A percentile compares a stretch with the other conserved stretches of the same genome.
Evolutionary conservation across 1,140 invertebrate genomes (phyloP).

Genomic region (Calephelis virginiensis): DNA sequence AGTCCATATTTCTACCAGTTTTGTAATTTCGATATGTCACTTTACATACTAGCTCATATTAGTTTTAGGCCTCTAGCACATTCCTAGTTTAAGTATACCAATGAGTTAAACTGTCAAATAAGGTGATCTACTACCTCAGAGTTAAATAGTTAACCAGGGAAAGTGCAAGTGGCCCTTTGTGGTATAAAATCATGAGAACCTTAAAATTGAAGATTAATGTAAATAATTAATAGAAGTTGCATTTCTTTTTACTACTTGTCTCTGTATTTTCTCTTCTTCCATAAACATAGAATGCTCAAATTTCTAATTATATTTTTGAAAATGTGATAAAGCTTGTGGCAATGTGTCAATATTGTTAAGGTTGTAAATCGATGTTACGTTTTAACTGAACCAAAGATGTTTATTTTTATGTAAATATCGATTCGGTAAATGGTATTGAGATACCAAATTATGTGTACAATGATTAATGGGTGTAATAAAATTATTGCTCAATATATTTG

Average conservation of each 20-base stretch:
- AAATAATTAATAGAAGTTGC: neutral
- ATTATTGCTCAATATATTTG: conserved; percentile 57
- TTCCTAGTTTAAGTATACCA: no score
- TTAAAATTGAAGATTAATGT: neutral
- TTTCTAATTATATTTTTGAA: conserved; percentile 34
- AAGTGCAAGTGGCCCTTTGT: no score
- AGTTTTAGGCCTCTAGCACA: no score
- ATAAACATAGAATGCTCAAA: conserved; percentile 10
- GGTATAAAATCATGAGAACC: no score
- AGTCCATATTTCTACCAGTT: no score
- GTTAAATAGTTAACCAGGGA: no score
- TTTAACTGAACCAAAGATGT: conserved; percentile 73
- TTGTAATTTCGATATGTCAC: no score
- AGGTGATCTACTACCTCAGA: no score
- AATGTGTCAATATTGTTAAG: conserved; percentile 47
- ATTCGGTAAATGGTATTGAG: conserved; percentile 50
- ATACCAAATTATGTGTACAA: conserved; percentile 64
- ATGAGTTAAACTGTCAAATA: no score
- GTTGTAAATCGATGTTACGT: conserved; percentile 62
- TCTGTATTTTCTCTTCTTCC: conserved; percentile 9
- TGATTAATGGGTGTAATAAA: conserved; percentile 69
- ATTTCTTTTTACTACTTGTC: neutral
- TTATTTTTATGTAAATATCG: conserved; percentile 67
- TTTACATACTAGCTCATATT: no score
- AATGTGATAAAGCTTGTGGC: conserved; percentile 59